Base-by-base conservation (phyloP, 2,888 invertebrate species). In the Bhutanitis thaidina region DNA sequence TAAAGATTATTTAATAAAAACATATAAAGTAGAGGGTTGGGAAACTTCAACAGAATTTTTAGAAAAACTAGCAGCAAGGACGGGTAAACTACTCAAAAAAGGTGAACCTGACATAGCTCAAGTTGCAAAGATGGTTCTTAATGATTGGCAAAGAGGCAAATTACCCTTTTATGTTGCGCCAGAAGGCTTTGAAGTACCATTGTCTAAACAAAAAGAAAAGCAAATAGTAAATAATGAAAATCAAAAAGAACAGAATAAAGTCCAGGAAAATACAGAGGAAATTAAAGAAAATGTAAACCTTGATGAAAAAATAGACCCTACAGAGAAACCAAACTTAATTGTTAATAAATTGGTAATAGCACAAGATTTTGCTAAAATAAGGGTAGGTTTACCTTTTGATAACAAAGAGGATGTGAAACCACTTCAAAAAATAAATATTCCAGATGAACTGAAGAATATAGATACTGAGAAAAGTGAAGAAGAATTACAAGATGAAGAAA, bases 61-160 rank as follows among this genome's bases (percentile, higher is more conserved):
- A 51, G 97, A 98, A 69, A 95, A 98, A 81, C 75, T 98, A 64
- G 98, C 98, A 0, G 91, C 92, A 43, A 93, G 95, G 59, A 92
- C 93, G 9, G 99, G 99, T 0, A 97, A 97, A 83, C 88, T 99
- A 47, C 80, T 98, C 8, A 99, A 98, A 78, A 97, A 97, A 64
- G 99, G 98, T n/a, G 98, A 99, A 74, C 97, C 99, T 8, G 98
- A 99, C 84, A 88, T 98, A 14, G 87, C 92, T 43, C 95, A 95
- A 54, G 95, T 95, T 0, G 95, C 99, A 0, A 94, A 95, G 77
- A 98, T 98, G 96, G 93, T 99, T 8, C 91, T 99, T 1, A 99
- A 99, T 88, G 99, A 99, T 80, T 99, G 98, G 96, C 99, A 99
- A 84, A 92, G 99, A 68, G 99, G 99, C 4, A 98, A 97, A 81